These are phyloP conservation scores for Xiphias gladius DNA, from an alignment of 2,113 vertebrate species.

Conservation along the genomic window DNA sequence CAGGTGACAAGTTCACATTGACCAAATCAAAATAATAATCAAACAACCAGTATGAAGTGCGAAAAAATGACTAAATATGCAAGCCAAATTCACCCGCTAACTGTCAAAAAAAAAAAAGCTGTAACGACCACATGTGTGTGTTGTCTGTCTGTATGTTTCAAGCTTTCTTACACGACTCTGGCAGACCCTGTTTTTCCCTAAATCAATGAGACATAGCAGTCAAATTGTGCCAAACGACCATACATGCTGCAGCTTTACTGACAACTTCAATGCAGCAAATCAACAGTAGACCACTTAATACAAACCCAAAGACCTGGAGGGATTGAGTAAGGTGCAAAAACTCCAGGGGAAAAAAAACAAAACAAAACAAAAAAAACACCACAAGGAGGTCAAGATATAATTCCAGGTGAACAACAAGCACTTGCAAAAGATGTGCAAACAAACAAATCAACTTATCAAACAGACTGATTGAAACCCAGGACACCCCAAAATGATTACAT, in stretches of 20 bases:
- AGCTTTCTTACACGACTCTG: not conserved
- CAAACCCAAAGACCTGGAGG: conserved; percentile 10
- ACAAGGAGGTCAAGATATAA: conserved; percentile 15
- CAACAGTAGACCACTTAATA: conserved; percentile 22
- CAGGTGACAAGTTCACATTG: conserved; percentile 56
- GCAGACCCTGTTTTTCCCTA: not conserved
- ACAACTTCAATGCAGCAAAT: conserved; percentile 28
- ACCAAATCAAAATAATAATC: conserved; percentile 35
- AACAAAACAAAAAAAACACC: no score
- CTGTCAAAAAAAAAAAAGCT: not conserved
- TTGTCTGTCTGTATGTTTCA: not conserved
- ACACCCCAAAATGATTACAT: conserved; percentile 23
- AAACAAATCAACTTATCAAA: conserved; percentile 1
- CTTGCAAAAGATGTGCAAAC: not conserved
- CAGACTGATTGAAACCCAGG: not conserved
- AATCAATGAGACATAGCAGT: not conserved
- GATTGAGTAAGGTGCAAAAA: not conserved
- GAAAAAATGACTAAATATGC: not conserved
- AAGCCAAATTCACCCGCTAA: not conserved
- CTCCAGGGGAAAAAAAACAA: not conserved
- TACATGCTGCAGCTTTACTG: conserved; percentile 26
- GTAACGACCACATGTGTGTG: not conserved
- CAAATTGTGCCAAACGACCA: conserved; percentile 1
- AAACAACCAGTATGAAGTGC: not conserved
- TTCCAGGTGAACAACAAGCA: conserved; percentile 15